Base-by-base conservation (phyloP, 2,888 invertebrate genomes). In the Cephus runcator region DNA sequence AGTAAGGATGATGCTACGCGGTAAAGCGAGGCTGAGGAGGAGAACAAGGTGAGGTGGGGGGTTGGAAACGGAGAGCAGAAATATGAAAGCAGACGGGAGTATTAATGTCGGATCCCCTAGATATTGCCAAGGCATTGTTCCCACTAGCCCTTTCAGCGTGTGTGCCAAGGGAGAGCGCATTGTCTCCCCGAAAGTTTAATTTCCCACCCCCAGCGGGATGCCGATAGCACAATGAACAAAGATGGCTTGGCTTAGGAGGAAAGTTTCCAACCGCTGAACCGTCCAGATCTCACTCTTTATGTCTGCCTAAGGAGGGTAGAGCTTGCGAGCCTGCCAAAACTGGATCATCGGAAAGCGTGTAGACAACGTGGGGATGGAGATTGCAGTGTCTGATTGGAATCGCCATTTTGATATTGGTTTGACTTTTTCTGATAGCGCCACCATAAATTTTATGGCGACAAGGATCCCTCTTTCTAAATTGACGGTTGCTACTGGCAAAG, bases 231-330 rank as follows among this genome's bases (percentile, higher is more conserved):
- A 35, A 73, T 69, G 76, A 76, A 76, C 76, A 77, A 40, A 73
- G 76, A 78, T 68, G 69, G 73, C 71, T 69, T 56, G 76, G 69
- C 75, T 56, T 75, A 76, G 69, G 75, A 76, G 79, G 73, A 82
- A 84, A 84, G 82, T 85, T 85, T 83, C 78, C 83, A 76, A 81
- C 77, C 73, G 76, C 69, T 68, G 76, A 78, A 78, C 77, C 78
- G 34, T 76, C 78, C 75, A 69, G 77, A 23, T 56, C 56, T 56
- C 56, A 56, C 56, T 56, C 56, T 56, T 56, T 56, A 56, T 56
- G 56, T 56, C 56, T 23, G 56, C 56, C 23, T 56, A 56, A 23
- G 56, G 23, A 56, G 56, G 56, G 56, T 56, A 56, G 56, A 56
- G 56, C 56, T 23, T 56, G 56, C 56, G 9, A 56, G 56, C 23